phyloP scores from a whole-genome alignment of 2,888 invertebrate species.

The Nezara viridula region DNA sequence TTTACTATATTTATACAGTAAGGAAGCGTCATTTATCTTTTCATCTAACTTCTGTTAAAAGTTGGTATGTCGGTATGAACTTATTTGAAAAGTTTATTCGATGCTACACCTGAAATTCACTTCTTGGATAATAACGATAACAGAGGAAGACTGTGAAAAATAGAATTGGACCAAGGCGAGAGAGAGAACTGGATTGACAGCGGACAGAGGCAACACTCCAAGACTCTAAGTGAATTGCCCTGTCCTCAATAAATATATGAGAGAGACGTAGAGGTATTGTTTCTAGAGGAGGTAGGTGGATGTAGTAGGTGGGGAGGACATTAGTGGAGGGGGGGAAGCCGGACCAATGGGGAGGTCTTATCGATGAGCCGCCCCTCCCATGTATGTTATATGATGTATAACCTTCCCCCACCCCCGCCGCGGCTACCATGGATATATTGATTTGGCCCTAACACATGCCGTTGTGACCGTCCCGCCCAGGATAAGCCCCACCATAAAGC shows the following conservation, averaged over 20 bases:
- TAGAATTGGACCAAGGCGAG: slow-evolving; percentile 1
- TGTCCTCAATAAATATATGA: slow-evolving; percentile 62
- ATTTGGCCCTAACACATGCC: slow-evolving; percentile 60
- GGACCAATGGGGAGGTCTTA: slow-evolving; percentile 65
- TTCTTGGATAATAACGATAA: background rate
- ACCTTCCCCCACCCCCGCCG: slow-evolving; percentile 62
- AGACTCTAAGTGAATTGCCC: slow-evolving; percentile 62
- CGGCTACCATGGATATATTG: slow-evolving; percentile 65
- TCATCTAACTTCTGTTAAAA: too few relatives aligned
- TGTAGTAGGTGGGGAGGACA: slow-evolving; percentile 47
- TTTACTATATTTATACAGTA: too few relatives aligned
- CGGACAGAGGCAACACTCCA: slow-evolving; percentile 12
- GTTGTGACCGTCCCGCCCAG: slow-evolving; percentile 48
- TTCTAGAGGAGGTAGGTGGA: slow-evolving; percentile 30
- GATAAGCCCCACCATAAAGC: slow-evolving; percentile 45
- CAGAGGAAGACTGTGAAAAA: background rate
- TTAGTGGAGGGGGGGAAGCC: slow-evolving; percentile 62
- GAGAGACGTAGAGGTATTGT: slow-evolving; percentile 39
- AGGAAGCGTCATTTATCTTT: too few relatives aligned
- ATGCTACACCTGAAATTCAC: background rate
- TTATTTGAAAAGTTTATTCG: background rate
- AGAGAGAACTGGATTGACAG: slow-evolving; percentile 18
- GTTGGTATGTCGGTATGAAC: too few relatives aligned
- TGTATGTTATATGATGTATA: slow-evolving; percentile 66
- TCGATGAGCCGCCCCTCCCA: slow-evolving; percentile 64